These are phyloP conservation scores for Platypus cylindrus DNA, from an alignment of 2,888 invertebrate genomes.

Conservation along the genomic window DNA sequence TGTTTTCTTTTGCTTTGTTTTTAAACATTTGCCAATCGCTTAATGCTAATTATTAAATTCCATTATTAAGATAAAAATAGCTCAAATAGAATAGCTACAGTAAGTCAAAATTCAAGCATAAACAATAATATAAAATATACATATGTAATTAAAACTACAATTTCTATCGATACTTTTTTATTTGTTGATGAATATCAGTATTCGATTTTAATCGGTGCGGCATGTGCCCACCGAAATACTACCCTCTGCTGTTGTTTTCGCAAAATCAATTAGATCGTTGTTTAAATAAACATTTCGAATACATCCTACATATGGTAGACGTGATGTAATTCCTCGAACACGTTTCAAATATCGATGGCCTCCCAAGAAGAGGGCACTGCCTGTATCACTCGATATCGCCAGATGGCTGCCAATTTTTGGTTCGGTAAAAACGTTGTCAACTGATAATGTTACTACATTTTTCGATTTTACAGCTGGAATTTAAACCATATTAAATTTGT, in stretches of 20 bases:
- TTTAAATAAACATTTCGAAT: constrained; percentile 58
- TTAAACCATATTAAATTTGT: no score
- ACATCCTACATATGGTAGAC: constrained; percentile 66
- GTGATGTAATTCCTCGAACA: constrained; percentile 54
- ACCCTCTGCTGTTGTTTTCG: constrained; percentile 49
- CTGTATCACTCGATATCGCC: constrained; percentile 62
- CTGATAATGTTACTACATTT: constrained; percentile 76
- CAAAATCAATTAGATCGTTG: constrained; percentile 38
- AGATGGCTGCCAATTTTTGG: constrained; percentile 51
- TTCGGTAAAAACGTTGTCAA: constrained; percentile 66
- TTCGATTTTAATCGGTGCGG: constrained; percentile 48
- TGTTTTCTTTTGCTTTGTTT: no score
- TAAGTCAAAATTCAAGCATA: no score
- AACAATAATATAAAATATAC: no score
- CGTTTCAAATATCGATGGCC: constrained; percentile 54
- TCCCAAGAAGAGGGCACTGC: constrained; percentile 80
- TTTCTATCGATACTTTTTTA: no score
- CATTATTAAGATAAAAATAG: no score
- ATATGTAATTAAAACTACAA: no score
- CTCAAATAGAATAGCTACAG: no score
- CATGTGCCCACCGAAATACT: constrained; percentile 68
- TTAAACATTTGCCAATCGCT: no score
- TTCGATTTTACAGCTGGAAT: constrained; percentile 73
- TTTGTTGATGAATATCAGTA: no score
- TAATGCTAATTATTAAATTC: no score